phyloP scores from a whole-genome alignment of 2,797 vertebrate genomes.

The Lacerta agilis region DNA sequence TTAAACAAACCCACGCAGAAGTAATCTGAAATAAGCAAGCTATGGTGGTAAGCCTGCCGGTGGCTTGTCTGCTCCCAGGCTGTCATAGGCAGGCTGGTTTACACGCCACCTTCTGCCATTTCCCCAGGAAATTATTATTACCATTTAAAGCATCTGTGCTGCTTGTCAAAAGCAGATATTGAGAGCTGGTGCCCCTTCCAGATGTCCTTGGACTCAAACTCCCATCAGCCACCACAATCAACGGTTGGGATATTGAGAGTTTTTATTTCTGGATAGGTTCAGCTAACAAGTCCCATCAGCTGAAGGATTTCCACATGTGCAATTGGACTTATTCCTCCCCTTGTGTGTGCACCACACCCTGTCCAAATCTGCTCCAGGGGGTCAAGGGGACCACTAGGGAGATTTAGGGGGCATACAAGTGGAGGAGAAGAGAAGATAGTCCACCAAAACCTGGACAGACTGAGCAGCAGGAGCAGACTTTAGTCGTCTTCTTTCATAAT shows the following conservation, averaged over 20 bases:
- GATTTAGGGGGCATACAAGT: no score
- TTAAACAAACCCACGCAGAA: constrained; percentile 54
- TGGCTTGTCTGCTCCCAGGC: not conserved
- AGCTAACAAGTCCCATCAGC: no score
- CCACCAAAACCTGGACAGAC: no score
- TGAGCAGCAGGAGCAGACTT: no score
- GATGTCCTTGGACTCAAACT: not conserved
- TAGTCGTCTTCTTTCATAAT: no score
- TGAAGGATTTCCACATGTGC: no score
- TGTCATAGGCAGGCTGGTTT: not conserved
- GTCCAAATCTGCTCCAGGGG: no score
- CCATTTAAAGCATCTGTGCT: not conserved
- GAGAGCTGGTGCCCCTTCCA: not conserved
- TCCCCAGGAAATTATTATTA: not conserved
- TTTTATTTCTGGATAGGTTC: not conserved
- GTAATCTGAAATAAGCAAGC: constrained; percentile 25
- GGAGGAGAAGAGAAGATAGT: no score
- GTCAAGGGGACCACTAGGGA: no score
- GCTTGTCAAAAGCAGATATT: no score
- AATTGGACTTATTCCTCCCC: no score
- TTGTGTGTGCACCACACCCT: no score
- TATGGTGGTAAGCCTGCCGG: not conserved
- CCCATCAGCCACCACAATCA: not conserved
- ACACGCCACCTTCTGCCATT: not conserved
- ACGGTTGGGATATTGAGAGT: not conserved